Conservation (phyloP, 2,113 vertebrate genomes). For the western clawed frog (Xenopus tropicalis) region UCB_Xtro_10.0 CM004443.2:206599001-206599500, state of each 20-base stretch:
- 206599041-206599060: conserved; percentile 83
- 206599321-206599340: no score
- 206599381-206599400: conserved; percentile 84
- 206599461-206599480: conserved; percentile 86
- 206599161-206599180: rapidly evolving
- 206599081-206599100: conserved; percentile 95
- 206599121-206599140: conserved; percentile 93
- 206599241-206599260: no score
- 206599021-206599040: conserved; percentile 68
- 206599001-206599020: conserved; percentile 93
- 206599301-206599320: no score
- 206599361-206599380: conserved; percentile 93
- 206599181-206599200: rapidly evolving
- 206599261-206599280: no score
- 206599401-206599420: conserved; percentile 91
- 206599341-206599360: not conserved
- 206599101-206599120: conserved; percentile 97
- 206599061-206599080: conserved; percentile 93
- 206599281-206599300: no score
- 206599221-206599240: rapidly evolving
- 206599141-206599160: conserved; percentile 84
- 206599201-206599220: rapidly evolving
- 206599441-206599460: conserved; percentile 94
- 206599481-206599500: conserved; percentile 95
- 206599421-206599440: conserved; percentile 92